phyloP scores from a whole-genome alignment of 2,113 vertebrate genomes.

The Nerophis lumbriciformis region DNA sequence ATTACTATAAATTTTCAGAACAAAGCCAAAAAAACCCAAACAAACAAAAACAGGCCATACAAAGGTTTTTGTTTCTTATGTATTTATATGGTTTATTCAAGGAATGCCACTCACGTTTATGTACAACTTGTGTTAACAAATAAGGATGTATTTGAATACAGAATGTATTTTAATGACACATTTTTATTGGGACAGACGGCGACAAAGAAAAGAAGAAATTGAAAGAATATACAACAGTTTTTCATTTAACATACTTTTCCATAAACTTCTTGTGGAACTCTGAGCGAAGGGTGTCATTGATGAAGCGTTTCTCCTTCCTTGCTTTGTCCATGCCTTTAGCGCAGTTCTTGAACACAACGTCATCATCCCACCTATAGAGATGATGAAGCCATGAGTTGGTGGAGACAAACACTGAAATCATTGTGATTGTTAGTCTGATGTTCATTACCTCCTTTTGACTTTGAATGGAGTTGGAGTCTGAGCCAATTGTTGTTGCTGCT shows the following conservation, averaged over 20 bases:
- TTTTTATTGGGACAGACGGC: background rate
- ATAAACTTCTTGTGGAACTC: constrained; percentile 89
- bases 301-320: constrained; percentile 92
- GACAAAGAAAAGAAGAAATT: constrained; percentile 14
- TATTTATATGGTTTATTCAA: constrained; percentile 27
- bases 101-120: constrained; percentile 26
- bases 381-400: background rate
- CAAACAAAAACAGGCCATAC: background rate
- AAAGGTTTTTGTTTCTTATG: background rate
- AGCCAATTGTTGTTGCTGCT: constrained; percentile 38
- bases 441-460: constrained; percentile 89
- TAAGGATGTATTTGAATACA: constrained; percentile 10
- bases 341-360: constrained; percentile 99
- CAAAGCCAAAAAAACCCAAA: too few species aligned
- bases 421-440: background rate
- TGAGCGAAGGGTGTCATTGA: constrained; percentile 93
- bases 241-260: constrained; percentile 98
- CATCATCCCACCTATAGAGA: constrained; percentile 90
- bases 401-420: background rate
- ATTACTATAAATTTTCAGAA: too few species aligned
- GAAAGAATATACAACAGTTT: constrained; percentile 8
- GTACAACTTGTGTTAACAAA: constrained; percentile 29
- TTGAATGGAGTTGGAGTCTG: constrained; percentile 81
- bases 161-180: constrained; percentile 17
- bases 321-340: constrained; percentile 95